Percentiles rank a stretch among this genome's conserved stretches.
These are phyloP conservation scores for Rousettus madagascariensis DNA, from an alignment of 2,797 vertebrate genomes.

Conservation along the genomic window DNA sequence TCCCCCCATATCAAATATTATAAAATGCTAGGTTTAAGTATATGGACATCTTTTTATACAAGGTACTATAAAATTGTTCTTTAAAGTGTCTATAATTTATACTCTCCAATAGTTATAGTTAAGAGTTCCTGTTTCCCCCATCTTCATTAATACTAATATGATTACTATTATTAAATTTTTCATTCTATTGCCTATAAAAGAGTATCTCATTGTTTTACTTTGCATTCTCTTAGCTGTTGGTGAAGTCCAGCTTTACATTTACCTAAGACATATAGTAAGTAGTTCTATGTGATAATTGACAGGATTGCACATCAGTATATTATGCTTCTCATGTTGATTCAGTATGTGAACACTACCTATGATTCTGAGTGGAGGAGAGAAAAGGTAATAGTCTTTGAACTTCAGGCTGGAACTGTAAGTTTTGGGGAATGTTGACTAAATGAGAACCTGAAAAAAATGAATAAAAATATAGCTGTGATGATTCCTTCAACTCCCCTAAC, in stretches of 20 bases:
- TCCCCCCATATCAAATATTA: neutral
- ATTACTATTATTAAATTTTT: neutral
- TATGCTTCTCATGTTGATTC: neutral
- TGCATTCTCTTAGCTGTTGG: neutral
- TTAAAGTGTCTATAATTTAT: neutral
- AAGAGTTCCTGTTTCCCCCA: neutral
- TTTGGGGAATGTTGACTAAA: neutral
- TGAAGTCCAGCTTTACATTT: neutral
- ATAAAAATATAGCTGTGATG: neutral
- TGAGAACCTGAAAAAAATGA: neutral
- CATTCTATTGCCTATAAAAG: neutral
- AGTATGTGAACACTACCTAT: neutral
- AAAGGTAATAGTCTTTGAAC: neutral
- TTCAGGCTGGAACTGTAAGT: neutral
- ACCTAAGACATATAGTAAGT: neutral
- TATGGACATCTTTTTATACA: neutral
- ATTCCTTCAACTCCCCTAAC: neutral
- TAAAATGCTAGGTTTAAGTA: neutral
- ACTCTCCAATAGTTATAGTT: neutral
- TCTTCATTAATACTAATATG: neutral
- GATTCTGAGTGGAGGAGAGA: neutral
- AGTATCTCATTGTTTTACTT: neutral
- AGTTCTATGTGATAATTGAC: neutral
- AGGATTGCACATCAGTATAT: neutral
- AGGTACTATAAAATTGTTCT: neutral